Evolutionary conservation across 2,113 vertebrate genomes (phyloP), one percentile per base, ranked within the genome.

Genomic region (Malaclemys terrapin): DNA sequence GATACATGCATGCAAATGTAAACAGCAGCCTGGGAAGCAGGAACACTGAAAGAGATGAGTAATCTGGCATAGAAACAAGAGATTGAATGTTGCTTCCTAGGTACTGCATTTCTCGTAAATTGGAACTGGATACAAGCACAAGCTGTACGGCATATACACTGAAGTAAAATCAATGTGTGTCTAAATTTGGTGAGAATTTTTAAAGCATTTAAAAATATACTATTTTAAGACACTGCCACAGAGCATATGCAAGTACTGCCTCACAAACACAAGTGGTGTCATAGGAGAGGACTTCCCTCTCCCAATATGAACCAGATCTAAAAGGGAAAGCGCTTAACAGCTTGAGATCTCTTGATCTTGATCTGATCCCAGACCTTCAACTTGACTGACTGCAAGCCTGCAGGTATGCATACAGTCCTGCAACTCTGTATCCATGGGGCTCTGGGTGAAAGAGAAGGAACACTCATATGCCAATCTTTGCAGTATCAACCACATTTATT

Each of bases 111-210:
- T 56, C 38, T 84, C 0, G 0, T 7, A 82, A 42, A 27, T 9
- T 80, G 2, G 9, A 3, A 7, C 1, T 0, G 20, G 69, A 62
- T 4, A 80, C 52, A 1, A 0, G 76, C 42, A 94, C 24, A 80
- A 0, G 2, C 10, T 0, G 0, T 4, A 11, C 45, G 27, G 35
- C 8, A 54, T 29, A 29, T 25, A 38, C 0, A 0, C 22, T 3
- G 29, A 31, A 38, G 72, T 19, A 81, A n/a, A 59, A 49, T 50
- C 4, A 2, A 76, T 42, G 10, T 0, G 0, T 53, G 20, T 62
- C 85, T 80, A 82, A 25, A 45, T 31, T 54, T 49, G 20, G 82
- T 24, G 75, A 11, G 27, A n/a, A 5, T 29, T 2, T 78, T 72
- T 82, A 80, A 84, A 91, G 24, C 47, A 52, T 49, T 86, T 91